Conservation (phyloP, 2,113 vertebrate species). For the Crocuta crocuta region DNA sequence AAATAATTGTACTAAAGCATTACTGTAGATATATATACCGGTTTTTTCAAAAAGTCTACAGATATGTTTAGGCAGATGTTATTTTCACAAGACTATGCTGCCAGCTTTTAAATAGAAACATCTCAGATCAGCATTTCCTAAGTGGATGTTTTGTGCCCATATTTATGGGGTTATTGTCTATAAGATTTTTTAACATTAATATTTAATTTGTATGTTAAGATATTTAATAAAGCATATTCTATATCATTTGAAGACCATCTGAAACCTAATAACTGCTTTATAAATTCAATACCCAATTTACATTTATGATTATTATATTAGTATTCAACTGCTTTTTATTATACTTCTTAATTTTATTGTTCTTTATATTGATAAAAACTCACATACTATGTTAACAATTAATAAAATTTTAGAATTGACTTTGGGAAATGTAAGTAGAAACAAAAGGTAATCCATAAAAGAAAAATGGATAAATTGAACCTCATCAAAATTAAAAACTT, state of each 20-base stretch:
- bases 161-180: background rate
- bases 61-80: background rate
- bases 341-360: background rate
- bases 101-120: background rate
- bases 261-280: background rate
- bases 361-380: conserved; percentile 26
- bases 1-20: background rate
- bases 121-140: background rate
- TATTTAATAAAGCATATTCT: conserved; percentile 6
- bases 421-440: background rate
- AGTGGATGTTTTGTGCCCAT: background rate
- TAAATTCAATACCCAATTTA: background rate
- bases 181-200: background rate
- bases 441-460: background rate
- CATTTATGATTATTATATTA: background rate
- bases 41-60: background rate
- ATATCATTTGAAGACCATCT: background rate
- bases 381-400: background rate
- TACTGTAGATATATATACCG: background rate
- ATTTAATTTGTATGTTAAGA: background rate
- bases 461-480: background rate
- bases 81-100: background rate
- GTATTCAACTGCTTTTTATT: background rate
- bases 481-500: conserved; percentile 10
- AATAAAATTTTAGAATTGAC: background rate